Conservation (phyloP, 2,888 invertebrate species). For the Dasysyrphus albostriatus region DNA sequence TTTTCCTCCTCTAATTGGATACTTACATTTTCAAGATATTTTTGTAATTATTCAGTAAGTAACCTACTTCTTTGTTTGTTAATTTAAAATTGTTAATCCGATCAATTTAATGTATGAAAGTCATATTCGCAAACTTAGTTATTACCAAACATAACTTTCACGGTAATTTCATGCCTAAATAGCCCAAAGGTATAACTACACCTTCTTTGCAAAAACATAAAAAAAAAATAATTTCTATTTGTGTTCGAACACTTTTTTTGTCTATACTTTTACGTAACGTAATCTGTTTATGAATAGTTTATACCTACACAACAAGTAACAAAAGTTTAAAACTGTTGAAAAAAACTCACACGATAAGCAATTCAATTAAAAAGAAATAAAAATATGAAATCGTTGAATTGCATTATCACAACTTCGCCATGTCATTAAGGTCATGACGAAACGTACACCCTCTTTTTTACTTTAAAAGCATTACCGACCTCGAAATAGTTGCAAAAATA, state of each 20-base stretch:
- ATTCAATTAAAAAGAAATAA: conserved; percentile 45
- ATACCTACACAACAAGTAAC: neutral
- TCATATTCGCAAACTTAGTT: neutral
- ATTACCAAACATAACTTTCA: conserved; percentile 1
- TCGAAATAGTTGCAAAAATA: conserved; percentile 30
- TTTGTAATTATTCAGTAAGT: neutral
- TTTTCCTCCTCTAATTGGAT: neutral
- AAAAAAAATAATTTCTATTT: conserved; percentile 61
- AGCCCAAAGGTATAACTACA: conserved; percentile 39
- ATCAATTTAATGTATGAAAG: conserved; percentile 12
- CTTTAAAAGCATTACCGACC: neutral
- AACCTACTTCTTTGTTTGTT: neutral
- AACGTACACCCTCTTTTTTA: conserved; percentile 27
- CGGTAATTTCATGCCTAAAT: conserved; percentile 36
- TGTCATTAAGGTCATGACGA: conserved; percentile 46
- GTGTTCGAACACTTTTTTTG: conserved; percentile 42
- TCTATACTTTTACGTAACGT: conserved; percentile 37
- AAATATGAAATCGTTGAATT: conserved; percentile 40
- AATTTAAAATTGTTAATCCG: conserved; percentile 32
- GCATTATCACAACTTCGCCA: conserved; percentile 27
- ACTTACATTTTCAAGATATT: neutral
- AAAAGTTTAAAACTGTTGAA: conserved; percentile 32
- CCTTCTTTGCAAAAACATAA: conserved; percentile 11
- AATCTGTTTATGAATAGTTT: neutral
- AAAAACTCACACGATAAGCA: conserved; percentile 49